A percentile compares a stretch with the other conserved stretches of the same genome.
Evolutionary conservation across 92 coral and sea anemone species (phyloP).

Genomic region (Pocillopora meandrina): DNA sequence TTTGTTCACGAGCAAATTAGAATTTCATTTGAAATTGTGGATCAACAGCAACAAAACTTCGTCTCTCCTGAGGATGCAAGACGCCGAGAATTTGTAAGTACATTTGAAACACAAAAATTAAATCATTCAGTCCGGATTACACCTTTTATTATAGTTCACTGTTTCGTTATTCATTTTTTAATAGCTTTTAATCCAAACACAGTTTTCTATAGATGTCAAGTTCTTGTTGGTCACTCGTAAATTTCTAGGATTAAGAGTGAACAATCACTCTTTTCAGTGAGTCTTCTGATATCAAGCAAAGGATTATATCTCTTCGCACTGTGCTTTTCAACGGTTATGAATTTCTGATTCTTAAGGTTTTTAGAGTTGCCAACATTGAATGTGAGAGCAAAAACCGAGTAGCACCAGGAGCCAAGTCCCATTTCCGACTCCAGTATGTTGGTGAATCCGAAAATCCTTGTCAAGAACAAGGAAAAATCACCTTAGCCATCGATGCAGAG

Average conservation of each 20-base stretch:
- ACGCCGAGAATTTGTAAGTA: background rate
- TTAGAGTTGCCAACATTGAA: background rate
- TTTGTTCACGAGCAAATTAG: background rate
- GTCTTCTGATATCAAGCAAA: too few relatives aligned
- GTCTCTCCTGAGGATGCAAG: background rate
- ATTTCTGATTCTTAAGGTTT: background rate
- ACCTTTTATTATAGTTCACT: too few relatives aligned
- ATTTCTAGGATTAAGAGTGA: too few relatives aligned
- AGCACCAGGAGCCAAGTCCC: slow-evolving; percentile 13
- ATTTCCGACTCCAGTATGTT: background rate
- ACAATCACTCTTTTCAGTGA: too few relatives aligned
- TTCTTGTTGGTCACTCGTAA: too few relatives aligned
- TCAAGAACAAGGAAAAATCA: slow-evolving; percentile 24
- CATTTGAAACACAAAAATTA: background rate
- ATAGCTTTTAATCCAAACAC: too few relatives aligned
- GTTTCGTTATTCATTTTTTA: too few relatives aligned
- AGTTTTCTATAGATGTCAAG: too few relatives aligned
- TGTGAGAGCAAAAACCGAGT: slow-evolving; percentile 19
- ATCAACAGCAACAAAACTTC: slow-evolving; percentile 4
- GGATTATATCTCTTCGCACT: background rate
- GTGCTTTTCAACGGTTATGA: background rate
- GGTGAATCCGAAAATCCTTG: slow-evolving; percentile 6
- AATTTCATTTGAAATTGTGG: slow-evolving; percentile 11
- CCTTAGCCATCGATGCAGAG: slow-evolving; percentile 7
- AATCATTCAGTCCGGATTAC: too few relatives aligned